Evolutionary conservation across 1,140 invertebrate species (phyloP).

Genomic region (Drosophila nannoptera): DNA sequence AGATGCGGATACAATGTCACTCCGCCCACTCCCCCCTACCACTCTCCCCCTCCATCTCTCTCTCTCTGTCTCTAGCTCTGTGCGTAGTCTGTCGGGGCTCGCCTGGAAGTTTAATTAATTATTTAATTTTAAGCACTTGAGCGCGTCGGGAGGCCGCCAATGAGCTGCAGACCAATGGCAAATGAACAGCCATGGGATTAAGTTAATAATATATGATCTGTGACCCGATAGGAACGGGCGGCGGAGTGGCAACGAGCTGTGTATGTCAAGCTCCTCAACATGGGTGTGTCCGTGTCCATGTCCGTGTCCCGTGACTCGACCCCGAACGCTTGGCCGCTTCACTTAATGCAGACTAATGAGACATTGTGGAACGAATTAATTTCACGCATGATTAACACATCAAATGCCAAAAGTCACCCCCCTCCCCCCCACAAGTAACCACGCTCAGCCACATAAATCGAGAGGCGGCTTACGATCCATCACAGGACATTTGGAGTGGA

Average conservation of each 20-base stretch:
- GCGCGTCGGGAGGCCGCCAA: conserved; percentile 64
- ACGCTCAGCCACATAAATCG: neutral
- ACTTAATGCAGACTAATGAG: conserved; percentile 78
- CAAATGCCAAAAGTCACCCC: conserved; percentile 55
- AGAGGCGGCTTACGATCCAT: conserved; percentile 2
- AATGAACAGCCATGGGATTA: conserved; percentile 67
- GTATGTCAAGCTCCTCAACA: neutral
- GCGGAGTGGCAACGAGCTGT: too few relatives aligned
- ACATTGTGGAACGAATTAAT: conserved; percentile 79
- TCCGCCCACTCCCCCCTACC: neutral
- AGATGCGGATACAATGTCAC: conserved; percentile 49
- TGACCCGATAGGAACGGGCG: conserved; percentile 12
- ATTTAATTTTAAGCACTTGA: conserved; percentile 78
- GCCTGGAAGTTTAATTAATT: conserved; percentile 74
- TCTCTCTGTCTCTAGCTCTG: neutral
- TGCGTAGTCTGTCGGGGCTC: conserved; percentile 21
- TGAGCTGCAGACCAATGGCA: conserved; percentile 49
- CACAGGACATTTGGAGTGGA: neutral
- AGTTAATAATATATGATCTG: conserved; percentile 77
- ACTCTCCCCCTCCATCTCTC: neutral
- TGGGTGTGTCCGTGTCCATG: conserved; percentile 17
- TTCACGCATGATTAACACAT: conserved; percentile 79
- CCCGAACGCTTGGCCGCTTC: conserved; percentile 56
- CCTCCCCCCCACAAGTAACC: too few relatives aligned
- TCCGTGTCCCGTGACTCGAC: conserved; percentile 34